Percentiles rank a stretch among this genome's conserved stretches.
These are phyloP conservation scores for Metopia argyrocephala DNA, from an alignment of 2,888 invertebrate species.

Conservation along the genomic window DNA sequence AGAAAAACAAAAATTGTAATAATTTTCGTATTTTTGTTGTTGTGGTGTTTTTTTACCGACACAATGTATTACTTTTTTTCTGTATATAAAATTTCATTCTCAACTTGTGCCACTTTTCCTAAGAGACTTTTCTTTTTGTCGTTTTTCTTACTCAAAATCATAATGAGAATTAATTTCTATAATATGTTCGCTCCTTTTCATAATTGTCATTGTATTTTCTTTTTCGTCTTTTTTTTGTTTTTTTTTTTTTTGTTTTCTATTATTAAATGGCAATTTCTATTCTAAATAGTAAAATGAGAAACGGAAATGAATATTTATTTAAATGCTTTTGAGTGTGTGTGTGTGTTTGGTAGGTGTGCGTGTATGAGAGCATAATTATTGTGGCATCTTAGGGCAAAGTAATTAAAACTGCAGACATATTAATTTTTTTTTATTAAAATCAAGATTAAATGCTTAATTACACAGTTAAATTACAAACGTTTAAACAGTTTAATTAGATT, in stretches of 20 bases:
- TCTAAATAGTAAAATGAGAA: neutral
- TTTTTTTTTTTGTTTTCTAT: neutral
- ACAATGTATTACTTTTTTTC: too few species aligned
- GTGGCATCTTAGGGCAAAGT: neutral
- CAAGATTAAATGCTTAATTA: neutral
- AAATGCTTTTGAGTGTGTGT: neutral
- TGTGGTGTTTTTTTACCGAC: too few species aligned
- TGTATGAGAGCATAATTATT: neutral
- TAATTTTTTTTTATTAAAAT: slow-evolving; percentile 55
- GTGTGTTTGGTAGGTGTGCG: neutral
- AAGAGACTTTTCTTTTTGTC: too few species aligned
- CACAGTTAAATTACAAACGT: neutral
- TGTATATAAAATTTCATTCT: too few species aligned
- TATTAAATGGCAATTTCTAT: too few species aligned
- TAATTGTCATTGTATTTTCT: too few species aligned
- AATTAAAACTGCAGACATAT: neutral
- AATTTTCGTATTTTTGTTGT: too few species aligned
- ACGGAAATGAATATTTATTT: neutral
- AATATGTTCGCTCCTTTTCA: neutral
- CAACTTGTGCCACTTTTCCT: too few species aligned
- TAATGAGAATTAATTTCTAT: neutral
- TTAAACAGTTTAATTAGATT: neutral
- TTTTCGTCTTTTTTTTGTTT: neutral
- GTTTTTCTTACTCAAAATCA: too few species aligned
- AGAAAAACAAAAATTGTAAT: too few species aligned